phyloP scores from a whole-genome alignment of 2,888 invertebrate genomes.

The Synergus laeviventris region DNA sequence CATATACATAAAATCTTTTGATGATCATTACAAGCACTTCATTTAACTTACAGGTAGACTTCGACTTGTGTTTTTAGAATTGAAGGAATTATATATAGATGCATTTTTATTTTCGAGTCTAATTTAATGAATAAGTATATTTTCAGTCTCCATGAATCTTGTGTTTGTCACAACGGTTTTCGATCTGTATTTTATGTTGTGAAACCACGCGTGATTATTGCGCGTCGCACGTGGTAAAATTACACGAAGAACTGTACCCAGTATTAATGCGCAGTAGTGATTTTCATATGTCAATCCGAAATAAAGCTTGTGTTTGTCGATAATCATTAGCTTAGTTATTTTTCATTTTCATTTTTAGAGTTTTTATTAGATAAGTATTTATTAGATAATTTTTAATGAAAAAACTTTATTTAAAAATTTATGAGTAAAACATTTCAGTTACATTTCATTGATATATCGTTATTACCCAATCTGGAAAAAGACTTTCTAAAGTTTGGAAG shows the following conservation, averaged over 20 bases:
- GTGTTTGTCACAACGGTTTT: constrained; percentile 7
- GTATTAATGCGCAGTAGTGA: constrained; percentile 63
- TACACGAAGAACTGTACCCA: constrained; percentile 54
- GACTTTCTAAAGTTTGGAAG: constrained; percentile 55
- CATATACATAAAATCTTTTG: not conserved
- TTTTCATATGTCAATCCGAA: constrained; percentile 56
- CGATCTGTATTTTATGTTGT: constrained; percentile 5
- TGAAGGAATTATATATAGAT: not conserved
- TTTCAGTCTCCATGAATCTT: not conserved
- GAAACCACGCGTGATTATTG: constrained; percentile 33
- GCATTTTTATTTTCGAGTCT: not conserved
- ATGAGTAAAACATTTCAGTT: not conserved
- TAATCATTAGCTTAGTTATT: constrained; percentile 2
- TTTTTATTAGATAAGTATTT: not conserved
- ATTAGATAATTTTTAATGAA: too few relatives aligned
- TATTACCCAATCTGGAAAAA: not conserved
- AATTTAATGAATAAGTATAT: not conserved
- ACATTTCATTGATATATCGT: not conserved
- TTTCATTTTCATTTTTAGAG: not conserved
- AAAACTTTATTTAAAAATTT: not conserved
- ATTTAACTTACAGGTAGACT: not conserved
- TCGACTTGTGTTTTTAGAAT: not conserved
- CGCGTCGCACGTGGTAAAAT: constrained; percentile 37
- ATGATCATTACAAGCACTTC: not conserved
- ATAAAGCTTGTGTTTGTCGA: constrained; percentile 30